phyloP scores from a whole-genome alignment of 2,888 invertebrate genomes.

The Hydraecia micacea region DNA sequence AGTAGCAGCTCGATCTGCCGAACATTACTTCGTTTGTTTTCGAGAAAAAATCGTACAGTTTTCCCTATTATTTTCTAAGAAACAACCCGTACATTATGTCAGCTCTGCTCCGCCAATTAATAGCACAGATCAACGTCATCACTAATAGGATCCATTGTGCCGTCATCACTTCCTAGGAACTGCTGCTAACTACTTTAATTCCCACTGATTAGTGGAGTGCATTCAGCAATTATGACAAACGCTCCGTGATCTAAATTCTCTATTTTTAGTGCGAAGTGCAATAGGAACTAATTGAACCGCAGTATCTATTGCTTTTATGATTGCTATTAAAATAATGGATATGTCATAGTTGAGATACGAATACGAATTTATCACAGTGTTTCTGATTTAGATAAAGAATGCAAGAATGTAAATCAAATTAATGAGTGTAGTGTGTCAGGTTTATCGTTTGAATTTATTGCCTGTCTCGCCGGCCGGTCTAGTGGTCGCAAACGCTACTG shows the following conservation, averaged over 20 bases:
- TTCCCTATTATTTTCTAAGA: slow-evolving; percentile 3
- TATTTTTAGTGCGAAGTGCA: slow-evolving; percentile 68
- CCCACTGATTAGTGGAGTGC: slow-evolving; percentile 68
- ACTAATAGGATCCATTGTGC: slow-evolving; percentile 37
- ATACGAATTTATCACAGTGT: slow-evolving; percentile 44
- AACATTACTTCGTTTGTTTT: neutral
- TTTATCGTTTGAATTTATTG: slow-evolving; percentile 5
- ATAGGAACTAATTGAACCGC: slow-evolving; percentile 60
- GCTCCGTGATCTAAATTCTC: slow-evolving; percentile 61
- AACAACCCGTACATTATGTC: slow-evolving; percentile 9
- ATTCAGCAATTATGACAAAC: slow-evolving; percentile 67
- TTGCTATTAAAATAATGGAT: slow-evolving; percentile 55
- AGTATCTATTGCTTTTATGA: slow-evolving; percentile 46
- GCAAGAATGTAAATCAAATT: slow-evolving; percentile 18
- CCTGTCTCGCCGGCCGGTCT: neutral
- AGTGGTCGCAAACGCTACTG: neutral
- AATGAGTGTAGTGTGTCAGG: slow-evolving; percentile 12
- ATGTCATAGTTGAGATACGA: slow-evolving; percentile 53
- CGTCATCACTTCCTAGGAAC: slow-evolving; percentile 65
- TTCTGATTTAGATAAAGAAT: slow-evolving; percentile 6
- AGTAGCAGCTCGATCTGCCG: neutral
- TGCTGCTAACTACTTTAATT: slow-evolving; percentile 69
- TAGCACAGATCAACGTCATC: slow-evolving; percentile 31
- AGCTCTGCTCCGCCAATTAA: slow-evolving; percentile 18
- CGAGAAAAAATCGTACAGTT: neutral